phyloP scores from a whole-genome alignment of 2,797 vertebrate genomes.

The Tapera naevia region DNA sequence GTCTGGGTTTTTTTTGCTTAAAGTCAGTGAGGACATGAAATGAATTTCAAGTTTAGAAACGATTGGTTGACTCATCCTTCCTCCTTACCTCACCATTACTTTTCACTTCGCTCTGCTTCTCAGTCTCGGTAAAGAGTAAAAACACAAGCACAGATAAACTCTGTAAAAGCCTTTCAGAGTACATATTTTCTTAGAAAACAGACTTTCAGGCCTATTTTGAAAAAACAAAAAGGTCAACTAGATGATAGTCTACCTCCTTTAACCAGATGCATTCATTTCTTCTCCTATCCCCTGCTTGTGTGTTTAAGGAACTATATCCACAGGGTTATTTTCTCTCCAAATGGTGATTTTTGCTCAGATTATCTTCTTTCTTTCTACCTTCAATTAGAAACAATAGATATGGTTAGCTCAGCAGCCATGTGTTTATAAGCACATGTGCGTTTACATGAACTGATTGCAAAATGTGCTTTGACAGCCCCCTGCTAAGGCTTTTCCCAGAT shows the following conservation, averaged over 20 bases:
- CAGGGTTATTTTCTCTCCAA: neutral
- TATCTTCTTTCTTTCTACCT: neutral
- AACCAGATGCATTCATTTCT: neutral
- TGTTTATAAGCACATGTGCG: accelerated
- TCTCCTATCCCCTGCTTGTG: neutral
- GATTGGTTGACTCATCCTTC: neutral
- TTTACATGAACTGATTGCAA: neutral
- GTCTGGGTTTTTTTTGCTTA: neutral
- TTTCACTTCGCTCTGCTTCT: neutral
- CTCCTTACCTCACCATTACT: neutral
- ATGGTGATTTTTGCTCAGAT: neutral
- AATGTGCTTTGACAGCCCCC: neutral
- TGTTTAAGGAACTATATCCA: neutral
- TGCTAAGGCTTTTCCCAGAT: neutral
- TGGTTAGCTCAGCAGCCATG: neutral
- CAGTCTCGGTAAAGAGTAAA: neutral
- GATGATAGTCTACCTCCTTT: neutral
- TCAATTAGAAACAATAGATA: neutral
- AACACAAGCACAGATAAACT: neutral
- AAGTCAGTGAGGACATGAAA: neutral
- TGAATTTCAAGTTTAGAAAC: neutral
- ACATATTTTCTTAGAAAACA: neutral
- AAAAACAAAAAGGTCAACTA: neutral
- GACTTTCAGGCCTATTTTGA: neutral
- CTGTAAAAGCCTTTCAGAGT: neutral